Evolutionary conservation across 2,797 vertebrate genomes (phyloP).

Genomic region (Adrianichthys oophorus): DNA sequence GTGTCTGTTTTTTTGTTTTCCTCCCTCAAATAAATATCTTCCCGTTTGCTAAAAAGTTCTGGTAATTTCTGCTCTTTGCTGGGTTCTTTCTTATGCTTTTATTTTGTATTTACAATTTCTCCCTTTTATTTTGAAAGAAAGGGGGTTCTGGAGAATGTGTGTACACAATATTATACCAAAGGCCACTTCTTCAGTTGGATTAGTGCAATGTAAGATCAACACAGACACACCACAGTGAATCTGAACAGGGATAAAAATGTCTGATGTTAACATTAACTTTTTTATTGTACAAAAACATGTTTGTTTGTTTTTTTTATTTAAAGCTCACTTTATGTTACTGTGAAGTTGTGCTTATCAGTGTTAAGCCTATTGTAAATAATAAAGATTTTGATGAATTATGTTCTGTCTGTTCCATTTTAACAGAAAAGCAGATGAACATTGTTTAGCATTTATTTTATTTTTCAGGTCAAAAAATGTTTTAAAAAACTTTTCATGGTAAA

Average conservation of each 20-base stretch:
- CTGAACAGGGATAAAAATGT: conserved; percentile 81
- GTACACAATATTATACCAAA: conserved; percentile 81
- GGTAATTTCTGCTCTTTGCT: conserved; percentile 34
- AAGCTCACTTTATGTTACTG: conserved; percentile 99
- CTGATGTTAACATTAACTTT: conserved; percentile 84
- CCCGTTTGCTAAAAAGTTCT: conserved; percentile 12
- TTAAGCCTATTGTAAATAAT: conserved; percentile 99
- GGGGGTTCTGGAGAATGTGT: conserved; percentile 61
- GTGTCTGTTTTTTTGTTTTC: neutral
- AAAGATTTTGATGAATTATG: conserved; percentile 77
- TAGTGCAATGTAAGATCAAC: conserved; percentile 83
- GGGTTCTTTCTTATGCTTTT: conserved; percentile 60
- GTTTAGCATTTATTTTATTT: too few relatives aligned
- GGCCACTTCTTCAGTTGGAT: conserved; percentile 80
- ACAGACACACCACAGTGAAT: conserved; percentile 69
- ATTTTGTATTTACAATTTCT: conserved; percentile 57
- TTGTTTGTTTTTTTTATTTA: conserved; percentile 93
- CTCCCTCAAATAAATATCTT: conserved; percentile 7
- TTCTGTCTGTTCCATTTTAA: neutral
- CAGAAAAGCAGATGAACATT: neutral
- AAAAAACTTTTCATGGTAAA: too few relatives aligned
- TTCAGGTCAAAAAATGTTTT: too few relatives aligned
- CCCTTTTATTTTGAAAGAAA: conserved; percentile 54
- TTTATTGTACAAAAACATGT: conserved; percentile 90
- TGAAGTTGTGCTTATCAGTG: conserved; percentile 98